Evolutionary conservation across 2,888 invertebrate species (phyloP).

Genomic region (Dryomyza anilis): DNA sequence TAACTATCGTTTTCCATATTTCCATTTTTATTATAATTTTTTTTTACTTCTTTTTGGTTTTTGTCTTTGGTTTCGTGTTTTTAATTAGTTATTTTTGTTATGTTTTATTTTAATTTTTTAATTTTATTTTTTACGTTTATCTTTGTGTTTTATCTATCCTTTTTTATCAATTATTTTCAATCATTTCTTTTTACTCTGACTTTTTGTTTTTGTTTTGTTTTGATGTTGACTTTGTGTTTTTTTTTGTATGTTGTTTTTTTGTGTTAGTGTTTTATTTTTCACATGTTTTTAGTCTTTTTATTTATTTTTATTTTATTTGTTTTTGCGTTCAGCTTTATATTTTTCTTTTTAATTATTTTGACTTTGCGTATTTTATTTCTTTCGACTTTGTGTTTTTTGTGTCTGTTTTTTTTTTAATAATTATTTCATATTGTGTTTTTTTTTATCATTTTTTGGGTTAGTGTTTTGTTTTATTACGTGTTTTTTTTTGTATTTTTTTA

Average conservation of each 20-base stretch:
- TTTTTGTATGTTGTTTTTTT: neutral
- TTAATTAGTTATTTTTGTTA: neutral
- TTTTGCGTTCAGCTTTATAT: neutral
- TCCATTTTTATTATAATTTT: neutral
- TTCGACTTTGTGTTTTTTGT: neutral
- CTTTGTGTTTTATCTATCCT: neutral
- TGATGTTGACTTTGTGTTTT: neutral
- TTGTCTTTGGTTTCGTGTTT: neutral
- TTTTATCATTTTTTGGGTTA: neutral
- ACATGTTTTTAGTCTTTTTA: neutral
- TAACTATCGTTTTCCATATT: no score
- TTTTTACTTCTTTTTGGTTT: neutral
- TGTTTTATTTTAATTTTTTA: neutral
- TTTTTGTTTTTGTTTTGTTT: neutral
- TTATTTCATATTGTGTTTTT: neutral
- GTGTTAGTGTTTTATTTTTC: neutral
- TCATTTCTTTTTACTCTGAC: neutral
- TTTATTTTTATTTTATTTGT: neutral
- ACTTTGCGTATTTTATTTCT: neutral
- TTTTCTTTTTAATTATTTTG: neutral
- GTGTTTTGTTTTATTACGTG: neutral
- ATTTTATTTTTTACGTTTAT: neutral
- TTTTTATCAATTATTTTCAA: neutral
- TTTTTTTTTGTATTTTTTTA: neutral
- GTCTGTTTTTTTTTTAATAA: neutral